Evolutionary conservation across 2,113 vertebrate genomes (phyloP).

Genomic region (Nothoprocta pentlandii): DNA sequence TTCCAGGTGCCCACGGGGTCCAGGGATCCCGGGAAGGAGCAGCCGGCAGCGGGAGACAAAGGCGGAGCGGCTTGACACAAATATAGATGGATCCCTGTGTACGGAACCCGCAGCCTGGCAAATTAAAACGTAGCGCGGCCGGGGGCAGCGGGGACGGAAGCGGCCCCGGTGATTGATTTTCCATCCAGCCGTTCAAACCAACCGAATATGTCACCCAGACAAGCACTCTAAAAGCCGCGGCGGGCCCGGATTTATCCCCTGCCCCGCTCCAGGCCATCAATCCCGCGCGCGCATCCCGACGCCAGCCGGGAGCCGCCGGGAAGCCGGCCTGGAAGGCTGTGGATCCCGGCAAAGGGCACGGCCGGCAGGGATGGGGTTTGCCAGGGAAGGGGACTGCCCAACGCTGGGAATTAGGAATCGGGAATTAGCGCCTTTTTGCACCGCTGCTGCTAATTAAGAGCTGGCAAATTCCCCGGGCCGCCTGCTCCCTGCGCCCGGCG

Average conservation of each 20-base stretch:
- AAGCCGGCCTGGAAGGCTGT: background rate
- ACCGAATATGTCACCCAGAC: conserved; percentile 74
- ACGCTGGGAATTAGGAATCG: conserved; percentile 52
- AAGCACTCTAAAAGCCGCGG: conserved; percentile 45
- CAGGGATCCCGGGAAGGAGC: background rate
- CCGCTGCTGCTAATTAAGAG: conserved; percentile 78
- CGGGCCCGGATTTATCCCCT: conserved; percentile 41
- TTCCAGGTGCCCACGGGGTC: background rate
- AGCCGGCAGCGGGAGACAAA: conserved; percentile 53
- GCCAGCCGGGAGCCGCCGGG: background rate
- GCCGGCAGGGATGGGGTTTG: no score
- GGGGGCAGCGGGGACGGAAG: conserved; percentile 21
- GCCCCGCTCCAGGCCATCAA: conserved; percentile 37
- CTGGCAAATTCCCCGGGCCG: conserved; percentile 71
- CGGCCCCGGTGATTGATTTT: conserved; percentile 69
- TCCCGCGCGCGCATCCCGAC: background rate
- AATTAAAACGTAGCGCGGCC: conserved; percentile 68
- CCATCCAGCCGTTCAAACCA: conserved; percentile 66
- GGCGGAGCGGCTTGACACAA: conserved; percentile 67
- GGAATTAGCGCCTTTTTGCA: conserved; percentile 40
- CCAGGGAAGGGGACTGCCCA: background rate
- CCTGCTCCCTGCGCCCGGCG: conserved; percentile 64
- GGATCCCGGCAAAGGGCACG: background rate
- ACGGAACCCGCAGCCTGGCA: conserved; percentile 66
- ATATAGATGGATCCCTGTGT: conserved; percentile 67